Conservation (phyloP, 1,140 invertebrate species). For the Acromyrmex charruanus region DNA sequence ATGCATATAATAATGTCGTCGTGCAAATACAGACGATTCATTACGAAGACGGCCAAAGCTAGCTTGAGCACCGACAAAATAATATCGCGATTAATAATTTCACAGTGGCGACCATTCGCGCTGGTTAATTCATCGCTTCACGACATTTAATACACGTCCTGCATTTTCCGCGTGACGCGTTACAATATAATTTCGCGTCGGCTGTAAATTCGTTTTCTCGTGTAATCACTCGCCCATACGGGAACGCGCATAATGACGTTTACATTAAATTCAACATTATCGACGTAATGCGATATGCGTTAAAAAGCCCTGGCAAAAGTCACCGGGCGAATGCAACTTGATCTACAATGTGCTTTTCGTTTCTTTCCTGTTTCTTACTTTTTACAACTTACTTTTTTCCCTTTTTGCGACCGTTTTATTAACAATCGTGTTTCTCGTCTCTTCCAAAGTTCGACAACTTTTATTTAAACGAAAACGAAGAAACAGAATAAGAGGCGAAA, state of each 20-base stretch:
- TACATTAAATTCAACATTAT: conserved; percentile 45
- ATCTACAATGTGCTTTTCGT: too few relatives aligned
- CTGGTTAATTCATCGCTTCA: conserved; percentile 42
- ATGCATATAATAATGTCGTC: conserved; percentile 46
- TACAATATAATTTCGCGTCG: conserved; percentile 45
- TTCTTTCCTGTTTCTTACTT: too few relatives aligned
- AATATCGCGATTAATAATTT: conserved; percentile 60
- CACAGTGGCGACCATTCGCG: conserved; percentile 23
- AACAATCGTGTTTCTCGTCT: too few relatives aligned
- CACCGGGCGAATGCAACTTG: not conserved
- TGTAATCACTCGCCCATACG: conserved; percentile 15
- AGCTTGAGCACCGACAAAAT: conserved; percentile 39
- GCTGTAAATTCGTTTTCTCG: conserved; percentile 36
- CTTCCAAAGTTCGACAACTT: too few relatives aligned
- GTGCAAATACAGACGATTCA: conserved; percentile 30
- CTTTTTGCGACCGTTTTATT: too few relatives aligned
- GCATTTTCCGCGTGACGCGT: conserved; percentile 29
- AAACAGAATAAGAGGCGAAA: too few relatives aligned
- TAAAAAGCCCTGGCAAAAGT: not conserved
- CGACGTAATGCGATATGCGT: conserved; percentile 25
- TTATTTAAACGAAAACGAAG: too few relatives aligned
- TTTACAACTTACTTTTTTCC: too few relatives aligned
- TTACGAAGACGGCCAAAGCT: conserved; percentile 20
- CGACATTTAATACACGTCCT: conserved; percentile 32
- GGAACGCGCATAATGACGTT: conserved; percentile 8